Evolutionary conservation across 2,797 vertebrate species (phyloP), one percentile per base, ranked within the genome.

Genomic region (Discoglossus pictus): DNA sequence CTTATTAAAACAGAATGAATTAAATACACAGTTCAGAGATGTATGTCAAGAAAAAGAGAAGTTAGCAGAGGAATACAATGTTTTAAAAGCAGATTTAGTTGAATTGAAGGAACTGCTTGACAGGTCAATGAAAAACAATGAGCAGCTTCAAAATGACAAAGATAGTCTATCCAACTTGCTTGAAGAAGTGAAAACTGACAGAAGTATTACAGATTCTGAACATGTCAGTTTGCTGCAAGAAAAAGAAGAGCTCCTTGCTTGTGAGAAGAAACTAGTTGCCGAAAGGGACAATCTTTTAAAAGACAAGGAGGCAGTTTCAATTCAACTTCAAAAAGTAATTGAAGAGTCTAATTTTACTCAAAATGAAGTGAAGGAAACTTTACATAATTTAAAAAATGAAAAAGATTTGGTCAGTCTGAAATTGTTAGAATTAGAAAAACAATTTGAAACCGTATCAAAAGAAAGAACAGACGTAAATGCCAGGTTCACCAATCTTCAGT

Each of bases 101-200:
- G 35, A 71, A 4, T 27, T 77, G 2, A 83, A 63, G 54, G 82
- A 83, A 48, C 84, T 89, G 2, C 75, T 94, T 31, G 80, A 82
- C 52, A 86, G 76, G 50, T 76, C 40, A 0, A 42, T 76, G 8
- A 76, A 81, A 17, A 88, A 93, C 65, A 88, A 72, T 0, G 2
- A 36, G 16, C 91, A 95, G 58, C 75, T 95, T 21, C 83, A 88
- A 77, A 82, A 80, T 27, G 90, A 90, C 23, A 92, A 91, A 46
- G 53, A 21, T 1, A 88, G 84, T 36, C 76, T 97, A 52, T 79
- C 83, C 0, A 78, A 80, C 73, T 82, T 88, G 74, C 78, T 98
- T 18, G 93, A 97, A 20, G 93, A 96, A 65, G 77, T 87, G 6
- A 93, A 93, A 77, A 86, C 88, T 4, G 92, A 84, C 4, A 90